A percentile compares a stretch with the other conserved stretches of the same genome.
phyloP scores from a whole-genome alignment of 2,797 vertebrate genomes.

The Eremophila alpestris region DNA sequence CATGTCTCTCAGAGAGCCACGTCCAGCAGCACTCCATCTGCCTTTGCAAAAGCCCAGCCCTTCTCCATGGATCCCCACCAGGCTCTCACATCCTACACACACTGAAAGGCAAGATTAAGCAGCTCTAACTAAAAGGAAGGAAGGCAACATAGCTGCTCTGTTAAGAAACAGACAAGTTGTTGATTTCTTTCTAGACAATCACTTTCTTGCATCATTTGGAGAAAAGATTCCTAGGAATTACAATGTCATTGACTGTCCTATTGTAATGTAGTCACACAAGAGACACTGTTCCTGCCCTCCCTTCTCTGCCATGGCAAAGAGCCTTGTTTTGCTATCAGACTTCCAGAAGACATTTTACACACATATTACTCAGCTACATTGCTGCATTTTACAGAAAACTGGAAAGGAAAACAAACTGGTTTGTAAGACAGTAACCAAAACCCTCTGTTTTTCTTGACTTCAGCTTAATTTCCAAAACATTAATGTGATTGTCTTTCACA shows the following conservation, averaged over 20 bases:
- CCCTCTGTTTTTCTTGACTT: not conserved
- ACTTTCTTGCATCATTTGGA: not conserved
- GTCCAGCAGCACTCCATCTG: not conserved
- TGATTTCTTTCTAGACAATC: slow-evolving; percentile 1
- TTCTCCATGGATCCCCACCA: not conserved
- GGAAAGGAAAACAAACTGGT: not conserved
- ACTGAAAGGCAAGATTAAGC: not conserved
- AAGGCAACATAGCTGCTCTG: not conserved
- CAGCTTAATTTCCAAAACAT: not conserved
- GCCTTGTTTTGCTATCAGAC: not conserved
- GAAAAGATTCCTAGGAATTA: slow-evolving; percentile 2
- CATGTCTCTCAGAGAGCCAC: not conserved
- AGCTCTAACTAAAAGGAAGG: not conserved
- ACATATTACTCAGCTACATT: not conserved
- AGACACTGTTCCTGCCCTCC: not conserved
- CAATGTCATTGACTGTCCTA: not conserved
- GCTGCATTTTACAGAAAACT: not conserved
- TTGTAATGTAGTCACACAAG: not conserved
- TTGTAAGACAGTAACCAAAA: not conserved
- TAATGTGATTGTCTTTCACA: not conserved
- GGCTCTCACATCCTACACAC: not conserved
- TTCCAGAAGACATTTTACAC: not conserved
- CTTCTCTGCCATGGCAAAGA: not conserved
- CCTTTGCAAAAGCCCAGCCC: not conserved
- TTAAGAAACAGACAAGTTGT: not conserved